Base-by-base conservation (phyloP, 1,140 invertebrate species). In the Hyles vespertilio region DNA sequence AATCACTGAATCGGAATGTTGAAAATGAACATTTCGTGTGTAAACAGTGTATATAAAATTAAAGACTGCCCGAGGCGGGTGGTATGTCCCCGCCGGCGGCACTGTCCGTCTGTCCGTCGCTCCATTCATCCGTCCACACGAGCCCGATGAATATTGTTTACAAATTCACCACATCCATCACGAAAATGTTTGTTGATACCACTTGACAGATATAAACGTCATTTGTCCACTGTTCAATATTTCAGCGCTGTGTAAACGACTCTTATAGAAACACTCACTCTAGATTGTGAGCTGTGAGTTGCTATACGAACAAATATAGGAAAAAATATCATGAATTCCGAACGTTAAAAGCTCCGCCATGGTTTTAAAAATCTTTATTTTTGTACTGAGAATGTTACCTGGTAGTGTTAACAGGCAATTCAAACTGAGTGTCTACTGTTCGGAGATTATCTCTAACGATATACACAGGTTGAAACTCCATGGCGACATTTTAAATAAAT, bases 141-240 rank as follows among this genome's bases (percentile, higher is more conserved):
- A 22, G 51, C 56, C 65, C 58, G 49, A 65, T 72, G 69, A 75
- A 76, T 76, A 78, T 82, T 79, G 74, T 84, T 79, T 81, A 79
- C 74, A 80, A 84, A 82, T 77, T 72, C 67, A 78, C 69, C 70
- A 66, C 72, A 81, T 84, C 71, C 74, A 81, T 86, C 74, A 80
- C 68, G 65, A 72, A 74, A 77, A 74, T 74, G 65, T 81, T 79
- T 79, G 77, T 78, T 77, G 74, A 76, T 66, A 69, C 69, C 61
- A 66, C 62, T 69, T 64, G 69, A 72, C 62, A 72, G 68, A 82
- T 72, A 65, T 55, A 34, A 50, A 58, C 54, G 12, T 47, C 43
- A 43, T 12, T 46, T 56, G 11, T 48, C n/a, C n/a, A 11, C 12
- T 11, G 12, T 48, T 48, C n/a, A 48, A n/a, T 48, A 48, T n/a